Evolutionary conservation across 1,140 invertebrate genomes (phyloP).

Genomic region (Callitettix versicolor): DNA sequence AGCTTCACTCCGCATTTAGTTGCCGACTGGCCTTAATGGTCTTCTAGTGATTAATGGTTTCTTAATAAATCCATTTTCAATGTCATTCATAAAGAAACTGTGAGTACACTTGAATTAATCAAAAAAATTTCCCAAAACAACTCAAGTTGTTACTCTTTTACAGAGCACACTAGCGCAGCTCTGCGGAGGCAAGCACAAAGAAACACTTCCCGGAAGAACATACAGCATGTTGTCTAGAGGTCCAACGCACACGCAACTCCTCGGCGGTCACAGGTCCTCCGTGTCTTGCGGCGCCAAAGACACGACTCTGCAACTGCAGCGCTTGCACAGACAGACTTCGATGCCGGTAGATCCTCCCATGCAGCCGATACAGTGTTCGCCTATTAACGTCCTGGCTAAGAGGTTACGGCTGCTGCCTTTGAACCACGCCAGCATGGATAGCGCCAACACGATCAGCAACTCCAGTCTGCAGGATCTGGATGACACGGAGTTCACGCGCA

Average conservation of each 20-base stretch:
- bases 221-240: constrained; percentile 18
- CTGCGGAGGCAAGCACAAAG: constrained; percentile 30
- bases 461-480: constrained; percentile 57
- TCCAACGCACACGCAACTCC: constrained; percentile 19
- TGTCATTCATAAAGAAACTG: too few species aligned
- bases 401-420: neutral
- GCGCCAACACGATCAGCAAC: constrained; percentile 47
- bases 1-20: too few species aligned
- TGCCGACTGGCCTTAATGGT: too few species aligned
- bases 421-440: neutral
- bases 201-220: constrained; percentile 23
- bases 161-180: constrained; percentile 37
- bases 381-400: neutral
- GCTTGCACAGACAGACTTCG: neutral
- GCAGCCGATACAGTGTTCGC: neutral
- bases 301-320: neutral
- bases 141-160: constrained; percentile 9
- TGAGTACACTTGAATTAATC: too few species aligned
- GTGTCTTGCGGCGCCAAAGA: neutral
- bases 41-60: too few species aligned
- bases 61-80: too few species aligned
- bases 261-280: neutral
- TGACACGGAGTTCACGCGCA: constrained; percentile 49
- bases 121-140: too few species aligned
- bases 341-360: neutral